Evolutionary conservation across 2,797 vertebrate genomes (phyloP).

Genomic region (Hydrolagus colliei): DNA sequence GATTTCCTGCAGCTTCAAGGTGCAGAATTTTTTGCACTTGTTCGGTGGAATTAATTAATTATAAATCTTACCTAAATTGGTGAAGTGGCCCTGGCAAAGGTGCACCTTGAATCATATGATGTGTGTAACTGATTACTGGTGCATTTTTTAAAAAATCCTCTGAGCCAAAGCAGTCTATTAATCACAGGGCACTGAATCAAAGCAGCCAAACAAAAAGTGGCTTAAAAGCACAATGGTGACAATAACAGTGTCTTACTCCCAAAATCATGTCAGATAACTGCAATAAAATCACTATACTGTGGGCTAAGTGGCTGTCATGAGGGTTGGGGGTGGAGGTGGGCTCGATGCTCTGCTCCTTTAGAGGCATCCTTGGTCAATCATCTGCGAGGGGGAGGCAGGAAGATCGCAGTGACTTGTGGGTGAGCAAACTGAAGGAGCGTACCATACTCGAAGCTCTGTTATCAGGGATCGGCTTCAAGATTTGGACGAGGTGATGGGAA

Average conservation of each 20-base stretch:
- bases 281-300: background rate
- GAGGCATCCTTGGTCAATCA: background rate
- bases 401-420: no score
- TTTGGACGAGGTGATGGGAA: slow-evolving; percentile 85
- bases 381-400: background rate
- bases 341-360: background rate
- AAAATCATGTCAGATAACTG: slow-evolving; percentile 6
- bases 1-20: no score
- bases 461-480: slow-evolving; percentile 94
- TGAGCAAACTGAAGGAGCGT: background rate
- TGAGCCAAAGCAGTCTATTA: background rate
- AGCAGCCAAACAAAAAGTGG: background rate
- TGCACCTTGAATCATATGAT: background rate
- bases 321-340: background rate
- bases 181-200: background rate
- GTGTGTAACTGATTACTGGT: slow-evolving; percentile 5
- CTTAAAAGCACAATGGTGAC: background rate
- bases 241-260: background rate
- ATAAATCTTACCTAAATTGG: background rate
- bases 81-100: background rate
- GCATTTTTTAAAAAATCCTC: background rate
- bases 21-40: no score
- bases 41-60: no score
- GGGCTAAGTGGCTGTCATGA: background rate
- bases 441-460: slow-evolving; percentile 66